Evolutionary conservation across 2,113 vertebrate species (phyloP).

Genomic region (Mystacornis crossleyi): DNA sequence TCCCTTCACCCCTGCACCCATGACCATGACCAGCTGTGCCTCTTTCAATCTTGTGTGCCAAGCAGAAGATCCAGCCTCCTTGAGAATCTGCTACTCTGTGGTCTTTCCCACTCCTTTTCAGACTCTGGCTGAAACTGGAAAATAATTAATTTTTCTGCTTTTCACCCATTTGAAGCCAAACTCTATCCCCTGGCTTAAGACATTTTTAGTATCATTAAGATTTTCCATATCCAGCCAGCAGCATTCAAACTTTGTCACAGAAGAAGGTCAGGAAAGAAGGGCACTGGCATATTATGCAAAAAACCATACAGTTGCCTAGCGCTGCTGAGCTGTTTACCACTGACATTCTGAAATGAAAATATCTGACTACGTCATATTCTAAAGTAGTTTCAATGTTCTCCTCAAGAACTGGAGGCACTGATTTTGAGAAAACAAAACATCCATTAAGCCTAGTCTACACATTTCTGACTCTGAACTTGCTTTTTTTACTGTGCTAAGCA

Average conservation of each 20-base stretch:
- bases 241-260: neutral
- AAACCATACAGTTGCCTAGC: neutral
- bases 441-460: neutral
- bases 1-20: neutral
- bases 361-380: neutral
- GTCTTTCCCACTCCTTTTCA: neutral
- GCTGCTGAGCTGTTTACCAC: neutral
- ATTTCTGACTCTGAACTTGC: neutral
- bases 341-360: conserved; percentile 3
- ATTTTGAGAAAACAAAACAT: neutral
- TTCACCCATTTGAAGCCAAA: neutral
- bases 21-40: neutral
- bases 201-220: neutral
- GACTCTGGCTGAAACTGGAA: neutral
- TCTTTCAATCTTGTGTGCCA: neutral
- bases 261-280: neutral
- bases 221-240: neutral
- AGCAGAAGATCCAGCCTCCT: neutral
- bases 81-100: neutral
- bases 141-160: neutral
- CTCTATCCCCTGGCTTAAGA: neutral
- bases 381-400: neutral
- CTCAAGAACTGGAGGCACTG: neutral
- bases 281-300: neutral
- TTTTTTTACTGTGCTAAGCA: neutral